These are phyloP conservation scores for Copidosoma aretas DNA, from an alignment of 2,888 invertebrate genomes.

Conservation along the genomic window DNA sequence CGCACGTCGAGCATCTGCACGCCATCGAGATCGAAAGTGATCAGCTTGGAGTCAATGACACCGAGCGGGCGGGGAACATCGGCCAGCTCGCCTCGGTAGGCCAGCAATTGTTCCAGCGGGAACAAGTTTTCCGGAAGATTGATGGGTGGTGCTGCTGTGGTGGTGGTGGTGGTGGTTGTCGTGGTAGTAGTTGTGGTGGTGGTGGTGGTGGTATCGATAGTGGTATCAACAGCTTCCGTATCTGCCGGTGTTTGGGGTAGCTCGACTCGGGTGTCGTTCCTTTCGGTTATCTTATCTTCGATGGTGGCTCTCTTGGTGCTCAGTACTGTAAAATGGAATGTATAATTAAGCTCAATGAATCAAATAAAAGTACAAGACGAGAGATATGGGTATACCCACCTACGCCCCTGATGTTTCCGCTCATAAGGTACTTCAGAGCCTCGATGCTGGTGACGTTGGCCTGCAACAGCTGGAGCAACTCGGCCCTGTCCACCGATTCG, in stretches of 20 bases:
- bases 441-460: slow-evolving; percentile 66
- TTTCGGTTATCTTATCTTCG: background rate
- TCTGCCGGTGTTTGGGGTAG: too few species aligned
- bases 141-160: too few species aligned
- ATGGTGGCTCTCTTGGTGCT: background rate
- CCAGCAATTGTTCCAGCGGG: slow-evolving; percentile 45
- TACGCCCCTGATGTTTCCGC: slow-evolving; percentile 64
- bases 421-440: slow-evolving; percentile 65
- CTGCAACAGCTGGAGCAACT: slow-evolving; percentile 48
- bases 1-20: slow-evolving; percentile 54
- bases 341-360: background rate
- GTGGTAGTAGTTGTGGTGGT: too few species aligned
- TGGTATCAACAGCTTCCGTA: too few species aligned
- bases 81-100: slow-evolving; percentile 57
- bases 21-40: slow-evolving; percentile 61
- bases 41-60: slow-evolving; percentile 68
- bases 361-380: background rate
- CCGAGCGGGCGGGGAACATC: slow-evolving; percentile 62
- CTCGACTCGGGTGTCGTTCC: too few species aligned
- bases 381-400: background rate
- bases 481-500: slow-evolving; percentile 24
- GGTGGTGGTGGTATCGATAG: too few species aligned
- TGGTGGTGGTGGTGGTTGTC: too few species aligned
- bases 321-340: too few species aligned
- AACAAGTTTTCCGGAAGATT: slow-evolving; percentile 34